Conservation (phyloP, 2,888 invertebrate genomes). For the Phania funesta region DNA sequence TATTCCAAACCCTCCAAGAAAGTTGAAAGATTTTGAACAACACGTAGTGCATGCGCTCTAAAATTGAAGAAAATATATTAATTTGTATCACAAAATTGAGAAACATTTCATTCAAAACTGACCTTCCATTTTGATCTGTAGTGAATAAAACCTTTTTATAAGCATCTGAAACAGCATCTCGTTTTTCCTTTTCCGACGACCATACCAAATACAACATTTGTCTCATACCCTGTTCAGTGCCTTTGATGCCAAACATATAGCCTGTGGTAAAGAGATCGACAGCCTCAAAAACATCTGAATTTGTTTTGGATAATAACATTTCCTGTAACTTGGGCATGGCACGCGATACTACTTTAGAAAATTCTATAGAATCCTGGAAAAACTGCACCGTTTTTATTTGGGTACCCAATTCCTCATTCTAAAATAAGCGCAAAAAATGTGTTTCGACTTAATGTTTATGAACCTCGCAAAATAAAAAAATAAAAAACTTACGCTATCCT, state of each 20-base stretch:
- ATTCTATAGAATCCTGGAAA: slow-evolving; percentile 84
- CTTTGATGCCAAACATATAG: slow-evolving; percentile 88
- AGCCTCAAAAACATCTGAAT: slow-evolving; percentile 92
- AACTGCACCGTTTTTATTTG: slow-evolving; percentile 86
- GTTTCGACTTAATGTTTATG: not conserved
- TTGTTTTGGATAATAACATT: slow-evolving; percentile 86
- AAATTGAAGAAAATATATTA: not conserved
- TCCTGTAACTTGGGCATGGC: slow-evolving; percentile 85
- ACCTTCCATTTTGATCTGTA: slow-evolving; percentile 77
- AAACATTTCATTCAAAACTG: not conserved
- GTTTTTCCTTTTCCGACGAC: slow-evolving; percentile 88
- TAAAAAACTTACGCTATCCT: slow-evolving; percentile 75
- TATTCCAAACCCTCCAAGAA: slow-evolving; percentile 82
- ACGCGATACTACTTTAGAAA: slow-evolving; percentile 78
- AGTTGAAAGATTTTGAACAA: slow-evolving; percentile 83
- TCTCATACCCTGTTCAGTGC: slow-evolving; percentile 86
- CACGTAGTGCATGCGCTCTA: slow-evolving; percentile 81
- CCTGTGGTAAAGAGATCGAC: slow-evolving; percentile 93
- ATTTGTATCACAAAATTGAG: not conserved
- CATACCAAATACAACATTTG: slow-evolving; percentile 90
- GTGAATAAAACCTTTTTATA: slow-evolving; percentile 83
- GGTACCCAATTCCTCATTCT: slow-evolving; percentile 82
- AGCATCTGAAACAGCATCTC: slow-evolving; percentile 88
- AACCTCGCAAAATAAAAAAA: slow-evolving; percentile 10
- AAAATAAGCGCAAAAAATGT: not conserved